A percentile compares a stretch with the other conserved stretches of the same genome.
These are phyloP conservation scores for Drosophila subsilvestris DNA, from an alignment of 2,888 invertebrate genomes.

Conservation along the genomic window DNA sequence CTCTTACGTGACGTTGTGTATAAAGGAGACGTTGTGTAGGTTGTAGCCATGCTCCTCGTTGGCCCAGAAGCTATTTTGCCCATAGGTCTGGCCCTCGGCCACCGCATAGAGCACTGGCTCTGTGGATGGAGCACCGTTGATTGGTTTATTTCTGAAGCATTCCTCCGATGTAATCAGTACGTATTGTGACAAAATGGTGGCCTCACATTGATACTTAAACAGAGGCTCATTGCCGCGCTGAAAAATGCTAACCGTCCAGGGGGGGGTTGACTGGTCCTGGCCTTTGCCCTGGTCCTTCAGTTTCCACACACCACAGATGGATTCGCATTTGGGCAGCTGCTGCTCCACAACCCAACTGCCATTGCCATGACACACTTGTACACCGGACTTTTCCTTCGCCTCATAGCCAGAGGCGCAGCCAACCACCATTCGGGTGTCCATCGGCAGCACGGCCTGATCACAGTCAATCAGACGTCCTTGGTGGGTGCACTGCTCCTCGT, in stretches of 20 bases:
- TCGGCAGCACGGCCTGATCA: background rate
- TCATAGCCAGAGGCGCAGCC: constrained; percentile 52
- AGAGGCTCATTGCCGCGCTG: background rate
- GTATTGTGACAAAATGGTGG: constrained; percentile 38
- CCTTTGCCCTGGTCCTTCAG: background rate
- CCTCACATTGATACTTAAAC: constrained; percentile 20
- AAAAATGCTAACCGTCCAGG: constrained; percentile 44
- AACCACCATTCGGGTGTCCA: constrained; percentile 33
- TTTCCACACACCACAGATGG: constrained; percentile 63
- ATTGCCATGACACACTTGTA: constrained; percentile 51
- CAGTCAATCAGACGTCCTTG: constrained; percentile 7
- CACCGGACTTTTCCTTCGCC: background rate
- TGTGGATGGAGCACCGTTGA: background rate
- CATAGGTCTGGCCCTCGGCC: constrained; percentile 32
- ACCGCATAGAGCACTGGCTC: constrained; percentile 22
- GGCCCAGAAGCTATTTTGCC: background rate
- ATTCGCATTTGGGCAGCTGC: constrained; percentile 61
- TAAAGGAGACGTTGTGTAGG: constrained; percentile 54
- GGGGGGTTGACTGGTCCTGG: background rate
- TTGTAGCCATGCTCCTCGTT: constrained; percentile 24
- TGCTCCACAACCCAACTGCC: constrained; percentile 66
- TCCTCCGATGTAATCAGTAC: constrained; percentile 25
- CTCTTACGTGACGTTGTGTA: constrained; percentile 45
- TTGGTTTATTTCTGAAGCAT: constrained; percentile 8
- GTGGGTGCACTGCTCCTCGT: constrained; percentile 5